Percentiles rank a stretch among this genome's conserved stretches.
phyloP scores from a whole-genome alignment of 2,113 vertebrate genomes.

The Platichthys flesus region DNA sequence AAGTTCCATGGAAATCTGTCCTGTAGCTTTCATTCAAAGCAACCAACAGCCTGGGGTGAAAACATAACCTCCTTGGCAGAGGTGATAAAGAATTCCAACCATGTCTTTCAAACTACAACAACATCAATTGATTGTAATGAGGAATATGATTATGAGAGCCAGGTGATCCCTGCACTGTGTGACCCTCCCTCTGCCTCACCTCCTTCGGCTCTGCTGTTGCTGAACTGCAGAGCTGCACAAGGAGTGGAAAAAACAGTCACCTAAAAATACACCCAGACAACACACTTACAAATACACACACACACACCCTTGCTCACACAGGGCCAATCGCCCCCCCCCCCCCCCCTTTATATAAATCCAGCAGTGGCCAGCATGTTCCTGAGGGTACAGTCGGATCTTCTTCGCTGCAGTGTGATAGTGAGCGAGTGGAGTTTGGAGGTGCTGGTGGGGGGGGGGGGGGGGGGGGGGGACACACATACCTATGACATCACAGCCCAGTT shows the following conservation, averaged over 20 bases:
- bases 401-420: slow-evolving; percentile 30
- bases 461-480: slow-evolving; percentile 50
- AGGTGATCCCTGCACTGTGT: slow-evolving; percentile 50
- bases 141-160: slow-evolving; percentile 14
- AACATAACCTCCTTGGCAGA: background rate
- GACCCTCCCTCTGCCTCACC: background rate
- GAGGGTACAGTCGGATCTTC: slow-evolving; percentile 60
- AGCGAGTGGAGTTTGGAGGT: background rate
- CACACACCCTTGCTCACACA: slow-evolving; percentile 24
- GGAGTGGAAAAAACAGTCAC: slow-evolving; percentile 81
- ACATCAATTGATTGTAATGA: slow-evolving; percentile 19
- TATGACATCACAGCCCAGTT: slow-evolving; percentile 70
- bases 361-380: slow-evolving; percentile 35
- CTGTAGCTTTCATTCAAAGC: too few relatives aligned
- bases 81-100: background rate
- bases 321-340: slow-evolving; percentile 24
- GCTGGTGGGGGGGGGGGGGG: background rate
- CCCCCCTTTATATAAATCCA: slow-evolving; percentile 42
- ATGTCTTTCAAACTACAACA: slow-evolving; percentile 6
- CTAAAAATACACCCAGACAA: slow-evolving; percentile 81
- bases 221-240: slow-evolving; percentile 70
- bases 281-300: slow-evolving; percentile 52
- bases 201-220: slow-evolving; percentile 1
- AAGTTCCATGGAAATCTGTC: too few relatives aligned
- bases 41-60: too few relatives aligned